Base-by-base conservation (phyloP, 37 sponge, comb jelly and placozoan species). In the Petrosia ficiformis region DNA sequence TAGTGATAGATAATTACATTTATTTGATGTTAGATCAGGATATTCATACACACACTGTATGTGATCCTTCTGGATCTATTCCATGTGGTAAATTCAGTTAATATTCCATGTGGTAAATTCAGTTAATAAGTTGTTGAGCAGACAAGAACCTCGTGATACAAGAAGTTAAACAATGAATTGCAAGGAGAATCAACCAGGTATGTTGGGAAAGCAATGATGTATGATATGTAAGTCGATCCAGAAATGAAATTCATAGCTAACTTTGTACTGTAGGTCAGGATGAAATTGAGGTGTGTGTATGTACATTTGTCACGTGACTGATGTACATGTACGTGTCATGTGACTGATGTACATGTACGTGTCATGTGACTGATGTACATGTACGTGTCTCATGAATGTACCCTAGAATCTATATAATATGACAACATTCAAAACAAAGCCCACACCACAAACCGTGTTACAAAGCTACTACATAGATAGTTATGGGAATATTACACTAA, bases 201-300 rank as follows among this genome's bases (percentile, higher is more conserved):
- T 39, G 87, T 64, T 3, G 68, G 77, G 43, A 96, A 96, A 64
- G 67, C 90, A 24, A 77, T 87, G 0, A 77, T 96, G 63, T 92
- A 89, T 73, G 96, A 96, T 80, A 92, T 96, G 93, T 80, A 77
- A 33, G 77, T 89, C 40, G 90, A 92, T 61, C 57, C 71, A 31
- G 57, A 67, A 1, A 70, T 82, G 57, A 86, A 85, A 32, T 63
- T 67, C 64, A 66, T 89, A 35, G 80, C 84, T 16, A n/a, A n/a
- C n/a, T n/a, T n/a, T n/a, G n/a, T n/a, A 89, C 92, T 59, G 90
- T 87, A 36, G 86, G 96, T 24, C 93, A 92, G 67, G 96, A 96
- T 73, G 82, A 79, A 65, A 67, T 77, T 26, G 74, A 92, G 35
- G 86, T 90, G 96, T 96, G 2, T 43, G 84, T n/a, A n/a, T 69